These are phyloP conservation scores for Holotrichia oblita DNA, from an alignment of 1,140 invertebrate genomes.

Conservation along the genomic window DNA sequence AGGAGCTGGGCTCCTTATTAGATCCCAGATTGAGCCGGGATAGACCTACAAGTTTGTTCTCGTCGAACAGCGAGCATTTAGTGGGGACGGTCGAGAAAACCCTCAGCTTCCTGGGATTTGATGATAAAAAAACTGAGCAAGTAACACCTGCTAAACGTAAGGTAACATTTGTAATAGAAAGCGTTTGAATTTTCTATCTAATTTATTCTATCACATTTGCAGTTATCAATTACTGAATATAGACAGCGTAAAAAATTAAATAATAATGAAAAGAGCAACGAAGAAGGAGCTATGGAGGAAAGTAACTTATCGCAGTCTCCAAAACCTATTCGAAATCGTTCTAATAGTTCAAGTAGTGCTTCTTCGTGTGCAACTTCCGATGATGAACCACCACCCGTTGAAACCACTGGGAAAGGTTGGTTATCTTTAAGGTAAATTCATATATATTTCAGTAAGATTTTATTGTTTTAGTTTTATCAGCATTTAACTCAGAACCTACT, in stretches of 20 bases:
- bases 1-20: conserved; percentile 39
- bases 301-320: conserved; percentile 58
- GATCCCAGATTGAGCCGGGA: conserved; percentile 50
- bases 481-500: conserved; percentile 75
- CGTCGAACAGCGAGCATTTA: conserved; percentile 55
- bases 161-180: conserved; percentile 47
- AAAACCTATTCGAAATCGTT: conserved; percentile 58
- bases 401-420: conserved; percentile 51
- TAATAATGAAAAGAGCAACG: conserved; percentile 52
- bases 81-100: conserved; percentile 61
- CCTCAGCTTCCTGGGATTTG: conserved; percentile 58
- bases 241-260: conserved; percentile 71
- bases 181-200: not conserved
- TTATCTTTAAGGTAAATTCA: conserved; percentile 9
- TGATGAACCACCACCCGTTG: conserved; percentile 63
- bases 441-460: not conserved
- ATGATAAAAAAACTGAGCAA: conserved; percentile 52
- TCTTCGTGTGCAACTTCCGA: conserved; percentile 65
- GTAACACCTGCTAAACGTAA: conserved; percentile 57
- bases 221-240: conserved; percentile 79
- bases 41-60: conserved; percentile 48
- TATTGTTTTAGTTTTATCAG: conserved; percentile 53
- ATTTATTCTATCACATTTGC: conserved; percentile 48
- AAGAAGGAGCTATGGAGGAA: conserved; percentile 52
- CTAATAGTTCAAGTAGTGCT: conserved; percentile 65